Conservation (phyloP, 2,797 vertebrate species). For the Mormyrops attenuatus region DNA sequence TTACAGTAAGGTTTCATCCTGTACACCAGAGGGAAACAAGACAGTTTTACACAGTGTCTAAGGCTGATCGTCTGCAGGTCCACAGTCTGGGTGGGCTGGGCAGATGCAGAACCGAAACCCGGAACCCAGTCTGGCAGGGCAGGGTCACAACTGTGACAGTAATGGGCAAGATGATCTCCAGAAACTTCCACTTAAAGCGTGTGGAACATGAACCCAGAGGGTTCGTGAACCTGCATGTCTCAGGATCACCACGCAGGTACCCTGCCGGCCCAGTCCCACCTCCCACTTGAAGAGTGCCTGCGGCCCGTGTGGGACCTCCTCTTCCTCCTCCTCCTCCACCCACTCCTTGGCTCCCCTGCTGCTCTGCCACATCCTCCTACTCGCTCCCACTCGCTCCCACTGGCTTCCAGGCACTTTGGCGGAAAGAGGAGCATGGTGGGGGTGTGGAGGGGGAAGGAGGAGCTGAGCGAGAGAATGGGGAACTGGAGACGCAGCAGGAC, state of each 20-base stretch:
- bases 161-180: not conserved
- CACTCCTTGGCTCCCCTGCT: not conserved
- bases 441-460: not conserved
- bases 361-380: not conserved
- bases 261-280: constrained; percentile 10
- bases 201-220: not conserved
- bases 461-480: not conserved
- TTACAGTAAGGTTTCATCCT: not conserved
- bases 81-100: not conserved
- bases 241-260: not conserved
- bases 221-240: not conserved
- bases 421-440: not conserved
- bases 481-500: not conserved
- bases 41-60: not conserved
- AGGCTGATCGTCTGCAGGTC: not conserved
- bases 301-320: not conserved
- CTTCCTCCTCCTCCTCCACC: not conserved
- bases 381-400: not conserved
- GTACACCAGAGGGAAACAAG: not conserved
- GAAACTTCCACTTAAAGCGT: not conserved
- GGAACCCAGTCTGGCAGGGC: not conserved
- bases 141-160: not conserved
- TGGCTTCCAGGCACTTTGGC: not conserved
- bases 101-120: not conserved
- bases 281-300: constrained; percentile 13